Evolutionary conservation across 2,888 invertebrate species (phyloP), one percentile per base, ranked within the genome.

Genomic region (Ferrisia virgata): DNA sequence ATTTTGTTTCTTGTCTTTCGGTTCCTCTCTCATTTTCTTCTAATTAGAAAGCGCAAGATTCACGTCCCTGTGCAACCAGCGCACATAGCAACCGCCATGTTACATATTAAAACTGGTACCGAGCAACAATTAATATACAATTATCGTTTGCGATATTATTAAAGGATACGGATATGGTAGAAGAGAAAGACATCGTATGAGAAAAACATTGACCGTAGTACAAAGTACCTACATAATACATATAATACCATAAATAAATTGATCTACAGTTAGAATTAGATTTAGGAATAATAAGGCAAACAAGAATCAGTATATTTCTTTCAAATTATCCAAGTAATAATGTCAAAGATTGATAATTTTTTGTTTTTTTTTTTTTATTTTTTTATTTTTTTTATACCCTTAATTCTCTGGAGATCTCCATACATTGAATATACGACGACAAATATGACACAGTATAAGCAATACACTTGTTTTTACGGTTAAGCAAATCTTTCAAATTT

Each of bases 1-100:
- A 84, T 84, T 84, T 84, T 79, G 79, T 84, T 84, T 80, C 84
- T 84, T 84, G 84, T 84, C 84, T 84, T 79, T 53, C 79, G 53
- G 47, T 53, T 58, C 53, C 78, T 76, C 36, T 84, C 47, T 64
- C 78, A 79, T 84, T 79, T 83, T 83, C 83, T 83, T 79, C 79
- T 84, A 84, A 84, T 84, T 84, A 79, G 53, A 78, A 84, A 76
- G 82, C 72, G 72, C 58, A 69, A n/a, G 83, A 43, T 43, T 36
- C 72, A 31, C 72, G 40, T 72, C 72, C 31, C 76, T 69, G 43
- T 28, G 47, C 43, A 43, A 79, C n/a, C 22, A 40, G 28, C 47
- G 64, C 9, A 69, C 15, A 22, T 11, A 39, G n/a, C 22, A 25
- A 47, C 40, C 13, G 15, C 13, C 28, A 11, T 28, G 33, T n/a